Conservation (phyloP, 2,113 vertebrate species). For the Brachyhypopomus gauderio region DNA sequence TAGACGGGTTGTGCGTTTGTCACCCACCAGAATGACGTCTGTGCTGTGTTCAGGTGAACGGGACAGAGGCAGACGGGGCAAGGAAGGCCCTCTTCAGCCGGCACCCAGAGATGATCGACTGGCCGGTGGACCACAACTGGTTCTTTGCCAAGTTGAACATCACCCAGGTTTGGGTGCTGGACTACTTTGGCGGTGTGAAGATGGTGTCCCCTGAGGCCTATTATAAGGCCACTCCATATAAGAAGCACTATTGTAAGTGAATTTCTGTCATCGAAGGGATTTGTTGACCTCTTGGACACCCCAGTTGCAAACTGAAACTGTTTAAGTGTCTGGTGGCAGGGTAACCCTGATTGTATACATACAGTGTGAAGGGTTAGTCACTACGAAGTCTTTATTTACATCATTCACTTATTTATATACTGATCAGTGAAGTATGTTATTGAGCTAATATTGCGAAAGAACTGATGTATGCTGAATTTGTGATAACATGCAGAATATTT, state of each 20-base stretch:
- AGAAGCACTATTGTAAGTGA: slow-evolving; percentile 51
- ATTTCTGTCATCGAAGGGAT: background rate
- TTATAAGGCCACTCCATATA: slow-evolving; percentile 78
- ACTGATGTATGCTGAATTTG: too few relatives aligned
- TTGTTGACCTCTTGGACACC: background rate
- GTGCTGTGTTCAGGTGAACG: slow-evolving; percentile 76
- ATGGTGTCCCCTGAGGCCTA: slow-evolving; percentile 87
- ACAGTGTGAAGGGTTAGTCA: too few relatives aligned
- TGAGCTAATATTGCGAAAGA: too few relatives aligned
- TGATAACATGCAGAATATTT: too few relatives aligned
- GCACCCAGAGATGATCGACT: slow-evolving; percentile 90
- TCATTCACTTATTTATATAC: too few relatives aligned
- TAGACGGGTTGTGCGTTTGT: too few relatives aligned
- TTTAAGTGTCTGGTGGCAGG: background rate
- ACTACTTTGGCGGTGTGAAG: slow-evolving; percentile 94
- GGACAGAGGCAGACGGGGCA: slow-evolving; percentile 77
- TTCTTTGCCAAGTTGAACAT: slow-evolving; percentile 95
- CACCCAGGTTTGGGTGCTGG: slow-evolving; percentile 91
- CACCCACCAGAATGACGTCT: too few relatives aligned
- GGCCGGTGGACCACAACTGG: slow-evolving; percentile 90
- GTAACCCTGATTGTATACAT: too few relatives aligned
- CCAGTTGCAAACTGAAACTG: background rate
- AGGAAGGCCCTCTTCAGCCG: slow-evolving; percentile 84
- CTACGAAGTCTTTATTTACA: too few relatives aligned
- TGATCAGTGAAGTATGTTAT: too few relatives aligned